Evolutionary conservation across 2,113 vertebrate genomes (phyloP).

Genomic region (Psephotus haematonotus): DNA sequence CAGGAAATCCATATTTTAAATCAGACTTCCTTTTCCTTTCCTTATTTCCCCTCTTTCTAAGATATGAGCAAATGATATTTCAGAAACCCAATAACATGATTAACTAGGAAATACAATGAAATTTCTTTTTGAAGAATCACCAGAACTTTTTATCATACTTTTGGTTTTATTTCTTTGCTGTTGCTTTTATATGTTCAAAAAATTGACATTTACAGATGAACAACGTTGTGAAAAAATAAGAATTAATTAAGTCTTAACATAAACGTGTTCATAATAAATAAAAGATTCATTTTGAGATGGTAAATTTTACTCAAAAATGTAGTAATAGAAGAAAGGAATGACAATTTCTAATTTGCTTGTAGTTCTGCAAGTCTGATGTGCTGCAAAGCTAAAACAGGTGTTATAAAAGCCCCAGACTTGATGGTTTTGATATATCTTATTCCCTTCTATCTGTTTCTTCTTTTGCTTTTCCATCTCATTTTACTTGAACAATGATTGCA

Average conservation of each 20-base stretch:
- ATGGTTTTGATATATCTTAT: background rate
- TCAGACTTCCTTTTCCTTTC: background rate
- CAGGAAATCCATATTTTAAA: background rate
- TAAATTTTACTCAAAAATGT: background rate
- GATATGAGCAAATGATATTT: background rate
- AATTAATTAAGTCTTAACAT: background rate
- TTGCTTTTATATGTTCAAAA: background rate
- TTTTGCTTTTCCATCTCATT: background rate
- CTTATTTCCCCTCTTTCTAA: background rate
- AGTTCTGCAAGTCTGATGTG: background rate
- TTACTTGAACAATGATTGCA: background rate
- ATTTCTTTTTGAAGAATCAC: background rate
- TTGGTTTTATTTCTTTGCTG: background rate
- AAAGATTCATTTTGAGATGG: background rate
- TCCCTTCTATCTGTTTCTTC: background rate
- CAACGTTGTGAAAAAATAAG: background rate
- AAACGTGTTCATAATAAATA: background rate
- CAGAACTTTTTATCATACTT: background rate
- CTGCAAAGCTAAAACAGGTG: background rate
- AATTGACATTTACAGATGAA: background rate
- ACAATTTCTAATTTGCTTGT: background rate
- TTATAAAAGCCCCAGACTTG: background rate
- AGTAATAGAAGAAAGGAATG: background rate
- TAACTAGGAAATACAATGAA: background rate
- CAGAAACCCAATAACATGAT: background rate